Base-by-base conservation (phyloP, 2,113 vertebrate species). In the Narcine bancroftii region DNA sequence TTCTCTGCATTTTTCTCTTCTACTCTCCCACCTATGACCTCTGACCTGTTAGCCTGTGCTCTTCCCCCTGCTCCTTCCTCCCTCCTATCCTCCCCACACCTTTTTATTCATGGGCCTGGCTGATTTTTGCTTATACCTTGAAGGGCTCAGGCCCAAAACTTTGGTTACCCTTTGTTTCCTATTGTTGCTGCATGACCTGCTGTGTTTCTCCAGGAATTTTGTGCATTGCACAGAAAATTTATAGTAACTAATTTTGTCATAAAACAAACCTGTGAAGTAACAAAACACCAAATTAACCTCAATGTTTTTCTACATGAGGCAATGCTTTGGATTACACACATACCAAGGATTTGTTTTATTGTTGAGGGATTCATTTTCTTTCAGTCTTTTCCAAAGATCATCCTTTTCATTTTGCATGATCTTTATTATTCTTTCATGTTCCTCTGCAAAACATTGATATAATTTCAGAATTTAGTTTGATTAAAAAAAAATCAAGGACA, bases 341-440 rank as follows among this genome's bases (percentile, higher is more conserved):
- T 91, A 91, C 89, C 89, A 69, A 91, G 42, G 4, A 69, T 91
- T 47, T 33, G 65, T 69, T 69, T 71, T 91, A 69, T 26, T 91
- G 60, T 9, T 33, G 29, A 65, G 33, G 29, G 65, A 45, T 69
- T 91, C 65, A 26, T 24, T 42, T 91, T 71, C 89, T 91, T 91
- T 71, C 39, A 91, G 65, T 71, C 65, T 91, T 91, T 65, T 91
- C 24, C 69, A 2, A 47, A 91, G 89, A 33, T 71, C 39, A 45
- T 69, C 89, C 11, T 91, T 91, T 42, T 66, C 65, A 69, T 71
- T 91, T 47, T 91, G 89, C 89, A 91, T 69, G 24, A 91, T 42
- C 42, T 71, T 91, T 91, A 91, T 29, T 66, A 65, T 45, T 66
- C 63, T 69, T 69, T 91, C 63, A 91, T 91, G 89, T 45, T 91